Evolutionary conservation across 2,888 invertebrate species (phyloP).

Genomic region (Coelopa pilipes): DNA sequence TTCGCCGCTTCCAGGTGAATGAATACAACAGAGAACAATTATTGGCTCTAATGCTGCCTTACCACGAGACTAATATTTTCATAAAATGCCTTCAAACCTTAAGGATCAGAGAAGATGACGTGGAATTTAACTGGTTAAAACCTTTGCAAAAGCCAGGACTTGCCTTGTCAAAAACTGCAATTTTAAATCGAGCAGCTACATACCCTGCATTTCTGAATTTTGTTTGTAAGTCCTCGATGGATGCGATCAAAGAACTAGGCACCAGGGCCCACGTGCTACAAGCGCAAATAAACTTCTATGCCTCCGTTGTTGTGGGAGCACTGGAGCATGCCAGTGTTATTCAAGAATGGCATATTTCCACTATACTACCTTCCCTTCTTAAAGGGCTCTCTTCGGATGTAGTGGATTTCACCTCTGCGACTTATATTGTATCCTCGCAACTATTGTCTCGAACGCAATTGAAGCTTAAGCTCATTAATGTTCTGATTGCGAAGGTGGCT

Average conservation of each 20-base stretch:
- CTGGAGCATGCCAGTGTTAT: slow-evolving; percentile 71
- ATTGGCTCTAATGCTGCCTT: slow-evolving; percentile 85
- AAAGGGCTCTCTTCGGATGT: slow-evolving; percentile 76
- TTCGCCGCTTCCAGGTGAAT: slow-evolving; percentile 89
- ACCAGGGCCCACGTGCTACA: slow-evolving; percentile 72
- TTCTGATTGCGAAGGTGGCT: slow-evolving; percentile 72
- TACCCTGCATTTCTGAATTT: slow-evolving; percentile 74
- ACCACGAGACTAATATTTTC: slow-evolving; percentile 93
- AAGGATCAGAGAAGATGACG: slow-evolving; percentile 71
- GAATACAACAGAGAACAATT: slow-evolving; percentile 87
- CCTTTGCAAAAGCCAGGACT: slow-evolving; percentile 80
- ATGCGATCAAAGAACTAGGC: slow-evolving; percentile 72
- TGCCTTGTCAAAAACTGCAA: slow-evolving; percentile 76
- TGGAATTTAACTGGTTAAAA: slow-evolving; percentile 81
- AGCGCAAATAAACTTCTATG: slow-evolving; percentile 83
- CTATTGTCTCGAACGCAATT: slow-evolving; percentile 75
- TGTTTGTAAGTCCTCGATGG: slow-evolving; percentile 71
- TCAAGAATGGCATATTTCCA: slow-evolving; percentile 75
- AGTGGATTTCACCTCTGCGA: slow-evolving; percentile 78
- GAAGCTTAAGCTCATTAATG: slow-evolving; percentile 70
- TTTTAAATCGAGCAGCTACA: slow-evolving; percentile 78
- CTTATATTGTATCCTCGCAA: slow-evolving; percentile 79
- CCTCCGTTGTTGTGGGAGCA: slow-evolving; percentile 78
- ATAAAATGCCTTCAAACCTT: slow-evolving; percentile 82
- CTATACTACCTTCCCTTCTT: slow-evolving; percentile 77